phyloP scores from a whole-genome alignment of 1,140 invertebrate genomes.

The Paracyclopina nana region DNA sequence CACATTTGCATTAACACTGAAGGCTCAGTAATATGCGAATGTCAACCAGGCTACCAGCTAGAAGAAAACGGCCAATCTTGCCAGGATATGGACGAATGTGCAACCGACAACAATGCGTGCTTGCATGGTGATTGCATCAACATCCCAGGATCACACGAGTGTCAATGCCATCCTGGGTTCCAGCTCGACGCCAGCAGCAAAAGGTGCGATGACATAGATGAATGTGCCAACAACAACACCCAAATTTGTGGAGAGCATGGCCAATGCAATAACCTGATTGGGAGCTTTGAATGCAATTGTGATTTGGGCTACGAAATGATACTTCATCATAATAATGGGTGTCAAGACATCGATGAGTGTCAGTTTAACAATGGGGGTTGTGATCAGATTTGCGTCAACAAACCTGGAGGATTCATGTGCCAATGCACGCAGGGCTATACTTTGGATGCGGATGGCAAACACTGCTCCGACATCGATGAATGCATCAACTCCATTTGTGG shows the following conservation, averaged over 20 bases:
- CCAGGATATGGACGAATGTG: constrained; percentile 29
- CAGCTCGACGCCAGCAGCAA: constrained; percentile 27
- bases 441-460: constrained; percentile 18
- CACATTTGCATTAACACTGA: constrained; percentile 52
- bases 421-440: constrained; percentile 19
- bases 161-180: constrained; percentile 32
- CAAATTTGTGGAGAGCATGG: too few species aligned
- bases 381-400: constrained; percentile 20
- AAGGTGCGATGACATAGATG: constrained; percentile 35
- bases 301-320: constrained; percentile 46
- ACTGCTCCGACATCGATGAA: constrained; percentile 31
- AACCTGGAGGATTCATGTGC: constrained; percentile 19
- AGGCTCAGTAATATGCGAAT: constrained; percentile 57
- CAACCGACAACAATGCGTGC: constrained; percentile 26
- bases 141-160: constrained; percentile 23
- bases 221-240: constrained; percentile 21
- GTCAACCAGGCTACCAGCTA: constrained; percentile 43
- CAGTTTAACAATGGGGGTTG: constrained; percentile 18
- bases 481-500: constrained; percentile 32
- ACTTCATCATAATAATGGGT: constrained; percentile 7
- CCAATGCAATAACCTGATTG: constrained; percentile 56
- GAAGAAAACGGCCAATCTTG: constrained; percentile 22
- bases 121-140: constrained; percentile 34
- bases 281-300: constrained; percentile 61
- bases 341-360: constrained; percentile 34